These are phyloP conservation scores for Eulemur rufifrons DNA, from an alignment of 2,113 vertebrate species.

Conservation along the genomic window DNA sequence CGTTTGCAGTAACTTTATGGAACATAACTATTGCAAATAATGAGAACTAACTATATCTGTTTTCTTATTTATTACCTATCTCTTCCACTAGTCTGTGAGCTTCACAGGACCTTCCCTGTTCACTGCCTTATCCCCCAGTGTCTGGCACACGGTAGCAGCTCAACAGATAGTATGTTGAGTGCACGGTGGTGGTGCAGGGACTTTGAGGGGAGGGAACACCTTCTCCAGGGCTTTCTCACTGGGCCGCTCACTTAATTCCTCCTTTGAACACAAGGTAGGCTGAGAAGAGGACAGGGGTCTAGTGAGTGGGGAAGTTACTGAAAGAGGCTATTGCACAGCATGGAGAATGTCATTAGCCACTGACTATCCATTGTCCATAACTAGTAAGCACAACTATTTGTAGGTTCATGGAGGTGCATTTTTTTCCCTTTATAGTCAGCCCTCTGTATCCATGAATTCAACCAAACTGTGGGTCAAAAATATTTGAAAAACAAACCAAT, in stretches of 20 bases:
- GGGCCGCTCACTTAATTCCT: background rate
- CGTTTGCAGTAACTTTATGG: background rate
- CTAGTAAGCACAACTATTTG: background rate
- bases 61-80: constrained; percentile 44
- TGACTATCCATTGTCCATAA: background rate
- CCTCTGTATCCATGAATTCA: background rate
- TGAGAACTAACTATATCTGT: constrained; percentile 21
- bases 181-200: background rate
- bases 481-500: background rate
- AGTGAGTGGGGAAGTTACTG: background rate
- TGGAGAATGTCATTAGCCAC: background rate
- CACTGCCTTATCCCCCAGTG: background rate
- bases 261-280: background rate
- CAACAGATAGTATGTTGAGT: background rate
- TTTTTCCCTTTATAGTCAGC: background rate
- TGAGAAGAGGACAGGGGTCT: background rate
- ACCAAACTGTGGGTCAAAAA: background rate
- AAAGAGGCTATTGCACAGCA: background rate
- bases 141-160: background rate
- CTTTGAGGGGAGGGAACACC: background rate
- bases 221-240: background rate
- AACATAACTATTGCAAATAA: background rate
- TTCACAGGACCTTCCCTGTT: background rate
- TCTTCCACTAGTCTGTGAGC: background rate
- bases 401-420: background rate